These are phyloP conservation scores for Agrotis segetum DNA, from an alignment of 2,888 invertebrate species.

Conservation along the genomic window DNA sequence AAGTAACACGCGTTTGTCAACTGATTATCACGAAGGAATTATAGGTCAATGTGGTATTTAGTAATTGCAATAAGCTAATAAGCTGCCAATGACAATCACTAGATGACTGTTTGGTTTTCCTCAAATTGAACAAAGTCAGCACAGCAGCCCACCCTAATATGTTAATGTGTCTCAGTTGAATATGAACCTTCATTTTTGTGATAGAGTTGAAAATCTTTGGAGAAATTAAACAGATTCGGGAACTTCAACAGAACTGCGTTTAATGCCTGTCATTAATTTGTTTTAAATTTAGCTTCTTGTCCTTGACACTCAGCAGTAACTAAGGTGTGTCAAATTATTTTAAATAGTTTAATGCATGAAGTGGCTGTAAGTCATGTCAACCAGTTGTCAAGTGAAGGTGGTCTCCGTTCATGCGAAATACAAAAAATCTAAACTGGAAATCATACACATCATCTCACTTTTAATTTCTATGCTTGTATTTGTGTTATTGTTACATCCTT, in stretches of 20 bases:
- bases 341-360: background rate
- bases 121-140: constrained; percentile 2
- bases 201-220: no score
- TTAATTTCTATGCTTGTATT: background rate
- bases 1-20: constrained; percentile 33
- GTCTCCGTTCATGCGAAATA: background rate
- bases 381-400: constrained; percentile 8
- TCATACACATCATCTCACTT: no score
- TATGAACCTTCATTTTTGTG: no score
- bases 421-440: background rate
- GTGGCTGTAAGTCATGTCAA: background rate
- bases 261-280: no score
- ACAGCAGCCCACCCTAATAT: no score
- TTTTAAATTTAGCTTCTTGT: background rate
- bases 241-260: no score
- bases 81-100: constrained; percentile 15
- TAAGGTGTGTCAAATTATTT: constrained; percentile 1
- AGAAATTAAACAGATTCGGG: no score
- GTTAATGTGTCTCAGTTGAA: no score
- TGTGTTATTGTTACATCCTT: background rate
- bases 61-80: constrained; percentile 26
- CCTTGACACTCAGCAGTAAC: background rate
- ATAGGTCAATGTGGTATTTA: constrained; percentile 29
- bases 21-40: constrained; percentile 36
- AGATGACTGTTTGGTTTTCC: constrained; percentile 8